Evolutionary conservation across 2,797 vertebrate species (phyloP), one percentile per base, ranked within the genome.

Genomic region (Cyprinodon diabolis): DNA sequence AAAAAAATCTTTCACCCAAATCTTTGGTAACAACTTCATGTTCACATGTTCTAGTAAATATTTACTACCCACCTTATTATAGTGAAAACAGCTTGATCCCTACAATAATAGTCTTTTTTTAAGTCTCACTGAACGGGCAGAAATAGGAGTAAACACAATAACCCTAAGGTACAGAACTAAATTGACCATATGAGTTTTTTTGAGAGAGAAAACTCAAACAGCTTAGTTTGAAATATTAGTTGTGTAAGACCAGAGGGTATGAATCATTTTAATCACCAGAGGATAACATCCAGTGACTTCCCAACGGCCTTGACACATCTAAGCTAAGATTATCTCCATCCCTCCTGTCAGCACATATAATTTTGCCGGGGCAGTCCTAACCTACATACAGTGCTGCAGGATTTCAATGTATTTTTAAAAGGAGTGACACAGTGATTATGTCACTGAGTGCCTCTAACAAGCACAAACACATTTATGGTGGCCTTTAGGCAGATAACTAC

Each of bases 241-340:
- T 79, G 58, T 69, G 51, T 77, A 63, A 76, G 66, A 86, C 52
- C 14, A 35, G 47, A 66, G 4, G 23, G n/a, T 47, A 51, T 71
- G 74, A 81, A 74, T 84, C 75, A 80, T 84, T 81, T 65, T 91
- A 90, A 93, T 94, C 83, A 12, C 66, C 51, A 74, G 71, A 76
- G 73, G 84, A 86, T 85, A 80, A 86, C 85, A 77, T 85, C 82
- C 82, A 79, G 84, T 88, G 80, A 86, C 79, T 77, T 77, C 56
- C 76, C 78, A 60, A 74, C 75, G 89, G 84, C 88, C 84, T 92
- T 91, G 89, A 92, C 78, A 89, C 78, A 70, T 86, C 69, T 88
- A 87, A 93, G 76, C 84, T 84, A 82, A 88, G 92, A 92, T 92
- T 91, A 94, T 87, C 86, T 74, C 66, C 71, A 79, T 88, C 81